Conservation (phyloP, 1,140 invertebrate genomes). For the Lasioglossum albipes region DNA sequence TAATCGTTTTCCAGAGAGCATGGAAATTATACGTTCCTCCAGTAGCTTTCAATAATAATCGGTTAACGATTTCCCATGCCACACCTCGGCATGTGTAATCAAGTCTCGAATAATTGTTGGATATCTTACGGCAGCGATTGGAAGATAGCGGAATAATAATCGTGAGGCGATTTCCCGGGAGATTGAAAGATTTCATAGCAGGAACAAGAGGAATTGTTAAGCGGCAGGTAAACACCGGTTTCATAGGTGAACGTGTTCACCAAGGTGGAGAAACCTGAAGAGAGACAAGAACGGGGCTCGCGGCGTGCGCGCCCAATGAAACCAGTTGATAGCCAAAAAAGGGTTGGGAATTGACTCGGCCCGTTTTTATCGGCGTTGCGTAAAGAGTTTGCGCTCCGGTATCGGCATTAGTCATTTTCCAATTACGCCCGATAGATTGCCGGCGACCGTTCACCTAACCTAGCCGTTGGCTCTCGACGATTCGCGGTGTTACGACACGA, state of each 20-base stretch:
- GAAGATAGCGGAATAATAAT: too few relatives aligned
- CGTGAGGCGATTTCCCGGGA: too few relatives aligned
- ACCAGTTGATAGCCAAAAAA: slow-evolving; percentile 42
- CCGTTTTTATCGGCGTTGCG: slow-evolving; percentile 34
- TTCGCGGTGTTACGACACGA: slow-evolving; percentile 23
- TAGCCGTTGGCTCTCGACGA: not conserved
- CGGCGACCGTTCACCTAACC: not conserved
- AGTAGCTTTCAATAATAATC: too few relatives aligned
- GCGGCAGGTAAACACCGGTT: too few relatives aligned
- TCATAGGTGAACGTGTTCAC: not conserved
- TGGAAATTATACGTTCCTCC: too few relatives aligned
- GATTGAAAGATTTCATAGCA: too few relatives aligned
- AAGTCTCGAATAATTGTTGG: too few relatives aligned
- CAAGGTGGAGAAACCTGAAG: slow-evolving; percentile 14
- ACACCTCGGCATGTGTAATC: too few relatives aligned
- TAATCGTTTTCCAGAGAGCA: too few relatives aligned
- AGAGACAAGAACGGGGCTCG: not conserved
- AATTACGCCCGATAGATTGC: slow-evolving; percentile 31
- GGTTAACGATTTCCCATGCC: too few relatives aligned
- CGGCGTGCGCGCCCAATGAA: not conserved
- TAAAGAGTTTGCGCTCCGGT: slow-evolving; percentile 24
- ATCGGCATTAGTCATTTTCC: slow-evolving; percentile 45
- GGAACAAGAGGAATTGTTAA: too few relatives aligned
- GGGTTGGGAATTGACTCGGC: slow-evolving; percentile 31
- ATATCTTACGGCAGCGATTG: too few relatives aligned